Base-by-base conservation (phyloP, 2,888 invertebrate genomes). In the Liodrosophila aerea region DNA sequence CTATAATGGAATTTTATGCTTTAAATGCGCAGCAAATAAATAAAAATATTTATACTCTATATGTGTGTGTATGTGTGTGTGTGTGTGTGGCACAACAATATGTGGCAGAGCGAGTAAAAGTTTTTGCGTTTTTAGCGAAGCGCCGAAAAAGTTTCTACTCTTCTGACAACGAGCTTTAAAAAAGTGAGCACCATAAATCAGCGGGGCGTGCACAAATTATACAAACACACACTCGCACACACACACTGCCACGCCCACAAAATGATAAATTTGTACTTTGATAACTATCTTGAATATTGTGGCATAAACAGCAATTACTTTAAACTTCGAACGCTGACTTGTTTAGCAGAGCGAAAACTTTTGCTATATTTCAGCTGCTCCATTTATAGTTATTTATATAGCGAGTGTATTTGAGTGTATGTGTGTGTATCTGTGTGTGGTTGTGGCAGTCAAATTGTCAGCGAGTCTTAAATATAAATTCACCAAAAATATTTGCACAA, bases 301-400 rank as follows among this genome's bases (percentile, higher is more conserved):
- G 68, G 72, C 59, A 81, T 85, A 73, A 76, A 69, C 76, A 81
- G 81, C 85, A 76, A 85, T 81, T 74, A 83, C 68, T 76, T 80
- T 50, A 58, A 68, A 71, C 34, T 63, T 56, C 29, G 59, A 78
- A 52, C 64, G 63, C 64, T 78, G 67, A 73, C 63, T 58, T 65
- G 58, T 63, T 71, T 64, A 63, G 59, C 46, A 39, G 41, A 27
- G 54, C 45, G 22, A 43, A 66, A 85, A 81, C 33, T 81, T 78
- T 70, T 66, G 52, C 74, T 73, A 60, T 60, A 72, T 62, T 60
- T 68, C 54, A 69, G 66, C 58, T 58, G 60, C 59, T 64, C 62
- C 57, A 68, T 68, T 66, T 61, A 41, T 52, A 73, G 66, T 73
- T 76, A 67, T 81, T 85, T 74, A 64, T 63, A 50, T 52, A 30